Evolutionary conservation across 2,888 invertebrate genomes (phyloP).

Genomic region (Lasioglossum figueresi): DNA sequence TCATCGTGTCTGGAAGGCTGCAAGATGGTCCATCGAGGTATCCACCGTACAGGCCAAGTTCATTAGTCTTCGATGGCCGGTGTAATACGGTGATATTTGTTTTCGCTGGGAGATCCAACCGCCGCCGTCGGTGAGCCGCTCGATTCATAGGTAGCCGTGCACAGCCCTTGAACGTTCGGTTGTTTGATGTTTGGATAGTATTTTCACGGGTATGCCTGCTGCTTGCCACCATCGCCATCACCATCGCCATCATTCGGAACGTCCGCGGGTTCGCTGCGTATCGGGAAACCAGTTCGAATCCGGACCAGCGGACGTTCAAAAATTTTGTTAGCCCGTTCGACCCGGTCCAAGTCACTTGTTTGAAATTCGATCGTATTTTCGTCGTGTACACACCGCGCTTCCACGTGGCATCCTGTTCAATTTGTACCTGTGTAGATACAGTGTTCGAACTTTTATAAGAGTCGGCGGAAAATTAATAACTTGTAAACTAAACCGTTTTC

Average conservation of each 20-base stretch:
- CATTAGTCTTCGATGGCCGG: conserved; percentile 41
- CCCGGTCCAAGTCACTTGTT: background rate
- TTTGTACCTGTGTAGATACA: background rate
- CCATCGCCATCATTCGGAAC: background rate
- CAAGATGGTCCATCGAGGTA: conserved; percentile 24
- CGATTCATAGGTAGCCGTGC: background rate
- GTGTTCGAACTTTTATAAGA: background rate
- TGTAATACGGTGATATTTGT: conserved; percentile 44
- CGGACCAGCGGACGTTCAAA: background rate
- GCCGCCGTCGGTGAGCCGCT: background rate
- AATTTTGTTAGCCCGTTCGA: conserved; percentile 3
- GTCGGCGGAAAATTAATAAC: no score
- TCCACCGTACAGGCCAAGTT: conserved; percentile 35
- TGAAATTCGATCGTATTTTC: background rate
- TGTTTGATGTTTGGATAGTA: conserved; percentile 25
- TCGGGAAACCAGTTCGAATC: conserved; percentile 17
- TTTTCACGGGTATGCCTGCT: conserved; percentile 13
- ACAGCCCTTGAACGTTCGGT: background rate
- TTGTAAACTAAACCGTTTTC: no score
- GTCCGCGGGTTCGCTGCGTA: background rate
- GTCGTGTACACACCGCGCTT: background rate
- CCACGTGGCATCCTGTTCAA: background rate
- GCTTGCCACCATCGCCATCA: background rate
- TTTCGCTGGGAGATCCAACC: conserved; percentile 20
- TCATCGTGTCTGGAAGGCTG: conserved; percentile 44